phyloP scores from a whole-genome alignment of 2,113 vertebrate genomes.

The Malurus alboscapulatus region DNA sequence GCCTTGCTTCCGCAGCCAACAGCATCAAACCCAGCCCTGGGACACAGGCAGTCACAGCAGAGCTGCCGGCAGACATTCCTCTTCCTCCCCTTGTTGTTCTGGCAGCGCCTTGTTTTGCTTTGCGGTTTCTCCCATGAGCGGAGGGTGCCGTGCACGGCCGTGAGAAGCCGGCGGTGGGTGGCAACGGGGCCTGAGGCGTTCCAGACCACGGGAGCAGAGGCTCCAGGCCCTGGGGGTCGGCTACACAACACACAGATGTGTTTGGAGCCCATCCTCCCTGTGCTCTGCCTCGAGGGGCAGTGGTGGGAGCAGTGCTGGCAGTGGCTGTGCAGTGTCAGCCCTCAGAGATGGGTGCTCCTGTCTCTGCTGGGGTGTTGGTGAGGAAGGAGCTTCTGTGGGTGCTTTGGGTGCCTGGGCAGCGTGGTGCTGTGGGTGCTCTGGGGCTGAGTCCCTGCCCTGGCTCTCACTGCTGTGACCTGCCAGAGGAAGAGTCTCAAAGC shows the following conservation, averaged over 20 bases:
- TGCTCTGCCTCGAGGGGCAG: accelerated
- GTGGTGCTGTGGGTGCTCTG: accelerated
- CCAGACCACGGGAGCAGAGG: background rate
- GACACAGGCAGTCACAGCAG: background rate
- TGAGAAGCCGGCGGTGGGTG: conserved; percentile 15
- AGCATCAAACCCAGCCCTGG: background rate
- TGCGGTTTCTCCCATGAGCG: conserved; percentile 41
- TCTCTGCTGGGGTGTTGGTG: accelerated
- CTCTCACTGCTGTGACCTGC: background rate
- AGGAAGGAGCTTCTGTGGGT: background rate
- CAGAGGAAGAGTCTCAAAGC: background rate
- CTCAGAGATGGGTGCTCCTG: accelerated
- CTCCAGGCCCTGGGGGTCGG: background rate
- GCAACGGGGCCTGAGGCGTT: background rate
- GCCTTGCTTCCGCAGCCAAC: background rate
- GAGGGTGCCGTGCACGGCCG: background rate
- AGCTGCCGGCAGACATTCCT: conserved; percentile 38
- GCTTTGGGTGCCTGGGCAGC: accelerated
- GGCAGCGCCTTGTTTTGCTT: conserved; percentile 16
- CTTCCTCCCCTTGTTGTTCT: conserved; percentile 33
- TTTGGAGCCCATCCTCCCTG: background rate
- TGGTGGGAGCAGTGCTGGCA: background rate
- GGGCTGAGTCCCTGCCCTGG: background rate
- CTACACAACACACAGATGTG: accelerated
- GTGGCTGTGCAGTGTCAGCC: accelerated